Conservation (phyloP, 2,113 vertebrate genomes). For the Microtus pennsylvanicus region DNA sequence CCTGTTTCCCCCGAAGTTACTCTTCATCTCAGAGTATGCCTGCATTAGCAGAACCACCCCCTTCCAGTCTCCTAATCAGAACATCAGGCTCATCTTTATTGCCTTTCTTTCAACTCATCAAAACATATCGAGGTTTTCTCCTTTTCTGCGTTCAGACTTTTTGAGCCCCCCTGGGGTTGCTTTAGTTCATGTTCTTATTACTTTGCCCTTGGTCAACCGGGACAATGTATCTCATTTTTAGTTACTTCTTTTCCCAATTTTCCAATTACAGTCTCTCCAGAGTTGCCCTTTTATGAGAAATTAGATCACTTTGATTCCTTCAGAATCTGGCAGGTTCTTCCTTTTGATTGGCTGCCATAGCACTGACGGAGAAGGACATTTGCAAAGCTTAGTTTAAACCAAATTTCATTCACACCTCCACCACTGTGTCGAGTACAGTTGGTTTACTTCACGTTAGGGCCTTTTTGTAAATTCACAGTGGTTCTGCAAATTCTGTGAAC, state of each 20-base stretch:
- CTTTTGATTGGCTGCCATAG: not conserved
- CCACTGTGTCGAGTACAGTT: not conserved
- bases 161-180: not conserved
- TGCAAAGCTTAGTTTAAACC: not conserved
- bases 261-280: not conserved
- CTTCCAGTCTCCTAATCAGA: not conserved
- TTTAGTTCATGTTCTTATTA: not conserved
- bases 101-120: not conserved
- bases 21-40: not conserved
- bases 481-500: not conserved
- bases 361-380: not conserved
- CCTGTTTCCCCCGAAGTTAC: not conserved
- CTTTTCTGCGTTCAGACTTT: not conserved
- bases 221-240: not conserved
- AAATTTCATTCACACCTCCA: not conserved
- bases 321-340: slow-evolving; percentile 7
- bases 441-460: not conserved
- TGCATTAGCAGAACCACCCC: not conserved
- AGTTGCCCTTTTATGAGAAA: not conserved
- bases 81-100: not conserved
- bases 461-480: not conserved
- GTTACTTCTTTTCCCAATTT: not conserved
- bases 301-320: not conserved
- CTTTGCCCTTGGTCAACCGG: not conserved
- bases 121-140: not conserved